Evolutionary conservation across 2,888 invertebrate species (phyloP).

Genomic region (Axea sp.): DNA sequence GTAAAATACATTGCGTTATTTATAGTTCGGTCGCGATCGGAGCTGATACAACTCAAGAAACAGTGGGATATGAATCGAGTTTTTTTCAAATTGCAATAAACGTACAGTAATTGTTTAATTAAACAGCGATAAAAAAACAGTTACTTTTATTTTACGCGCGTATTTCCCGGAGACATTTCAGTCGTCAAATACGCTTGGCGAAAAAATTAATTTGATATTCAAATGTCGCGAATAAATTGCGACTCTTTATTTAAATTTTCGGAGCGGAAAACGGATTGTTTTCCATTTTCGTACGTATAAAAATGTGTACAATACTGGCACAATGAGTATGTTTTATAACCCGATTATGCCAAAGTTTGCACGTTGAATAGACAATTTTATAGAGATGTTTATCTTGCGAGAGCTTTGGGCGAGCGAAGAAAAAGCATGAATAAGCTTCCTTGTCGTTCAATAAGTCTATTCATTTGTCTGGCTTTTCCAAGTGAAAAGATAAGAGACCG

Average conservation of each 20-base stretch:
- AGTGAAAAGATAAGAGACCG: slow-evolving; percentile 56
- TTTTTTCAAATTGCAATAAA: too few species aligned
- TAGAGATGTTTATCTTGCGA: slow-evolving; percentile 55
- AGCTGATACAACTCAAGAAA: too few species aligned
- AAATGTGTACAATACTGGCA: slow-evolving; percentile 28
- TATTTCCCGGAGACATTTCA: slow-evolving; percentile 6
- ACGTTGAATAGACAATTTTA: slow-evolving; percentile 59
- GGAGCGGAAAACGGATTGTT: slow-evolving; percentile 27
- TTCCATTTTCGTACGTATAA: slow-evolving; percentile 29
- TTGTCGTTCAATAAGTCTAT: slow-evolving; percentile 61
- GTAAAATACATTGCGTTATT: too few species aligned
- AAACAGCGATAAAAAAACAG: slow-evolving; percentile 6
- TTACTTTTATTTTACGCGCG: slow-evolving; percentile 15
- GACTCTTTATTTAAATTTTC: slow-evolving; percentile 18
- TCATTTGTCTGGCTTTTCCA: slow-evolving; percentile 60
- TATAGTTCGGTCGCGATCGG: too few species aligned
- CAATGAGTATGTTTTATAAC: slow-evolving; percentile 60
- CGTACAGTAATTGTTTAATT: slow-evolving; percentile 8
- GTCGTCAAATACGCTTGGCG: slow-evolving; percentile 5
- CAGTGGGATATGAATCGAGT: too few species aligned
- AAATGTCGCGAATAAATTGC: slow-evolving; percentile 21
- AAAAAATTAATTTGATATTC: slow-evolving; percentile 45
- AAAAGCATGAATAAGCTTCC: slow-evolving; percentile 60
- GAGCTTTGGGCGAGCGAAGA: slow-evolving; percentile 39
- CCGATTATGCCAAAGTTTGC: slow-evolving; percentile 58